Evolutionary conservation across 92 coral and sea anemone species (phyloP).

Genomic region (Palythoa grandis): DNA sequence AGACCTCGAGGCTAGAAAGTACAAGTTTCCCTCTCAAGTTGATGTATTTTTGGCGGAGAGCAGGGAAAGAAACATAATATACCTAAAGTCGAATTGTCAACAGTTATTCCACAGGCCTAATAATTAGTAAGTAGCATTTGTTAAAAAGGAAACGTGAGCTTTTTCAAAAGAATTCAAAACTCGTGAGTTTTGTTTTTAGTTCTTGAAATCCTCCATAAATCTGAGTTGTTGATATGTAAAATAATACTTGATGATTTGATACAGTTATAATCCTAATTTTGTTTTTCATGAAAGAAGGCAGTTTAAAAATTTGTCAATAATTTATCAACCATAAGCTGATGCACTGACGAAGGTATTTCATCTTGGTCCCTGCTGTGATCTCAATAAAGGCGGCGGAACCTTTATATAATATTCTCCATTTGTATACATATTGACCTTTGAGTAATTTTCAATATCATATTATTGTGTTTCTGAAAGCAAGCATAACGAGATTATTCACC

Average conservation of each 20-base stretch:
- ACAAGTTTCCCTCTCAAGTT: neutral
- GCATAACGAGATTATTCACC: slow-evolving; percentile 15
- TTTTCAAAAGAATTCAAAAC: neutral
- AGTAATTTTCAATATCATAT: neutral
- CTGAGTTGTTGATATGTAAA: slow-evolving; percentile 9
- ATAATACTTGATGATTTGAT: slow-evolving; percentile 15
- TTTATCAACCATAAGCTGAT: slow-evolving; percentile 17
- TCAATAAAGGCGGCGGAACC: slow-evolving; percentile 7
- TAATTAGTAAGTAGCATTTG: neutral
- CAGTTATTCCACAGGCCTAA: neutral
- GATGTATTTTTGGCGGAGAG: too few species aligned
- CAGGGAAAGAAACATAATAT: neutral
- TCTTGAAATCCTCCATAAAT: neutral
- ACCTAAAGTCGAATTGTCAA: neutral
- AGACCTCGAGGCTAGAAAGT: neutral
- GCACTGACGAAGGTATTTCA: neutral
- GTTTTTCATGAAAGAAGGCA: slow-evolving; percentile 2
- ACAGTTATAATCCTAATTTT: neutral
- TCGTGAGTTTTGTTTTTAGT: neutral
- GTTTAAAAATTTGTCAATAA: slow-evolving; percentile 20
- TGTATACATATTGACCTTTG: slow-evolving; percentile 15
- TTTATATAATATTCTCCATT: neutral
- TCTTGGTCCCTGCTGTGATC: neutral
- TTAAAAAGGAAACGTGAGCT: neutral
- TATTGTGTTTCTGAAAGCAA: slow-evolving; percentile 39